phyloP scores from a whole-genome alignment of 2,888 invertebrate species.

The Tyria jacobaeae region DNA sequence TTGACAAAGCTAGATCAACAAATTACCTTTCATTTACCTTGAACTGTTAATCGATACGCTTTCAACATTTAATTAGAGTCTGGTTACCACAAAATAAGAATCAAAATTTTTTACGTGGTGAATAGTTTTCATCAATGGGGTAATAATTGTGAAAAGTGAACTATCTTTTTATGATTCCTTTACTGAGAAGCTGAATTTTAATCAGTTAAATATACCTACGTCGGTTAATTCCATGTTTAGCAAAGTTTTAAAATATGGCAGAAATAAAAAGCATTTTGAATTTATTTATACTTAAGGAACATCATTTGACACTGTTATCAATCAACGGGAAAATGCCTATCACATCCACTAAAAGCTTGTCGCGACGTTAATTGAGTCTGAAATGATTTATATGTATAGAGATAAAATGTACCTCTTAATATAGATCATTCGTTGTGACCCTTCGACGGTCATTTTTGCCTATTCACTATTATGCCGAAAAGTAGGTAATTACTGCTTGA shows the following conservation, averaged over 20 bases:
- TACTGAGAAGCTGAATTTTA: too few species aligned
- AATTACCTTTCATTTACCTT: not conserved
- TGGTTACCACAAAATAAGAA: too few species aligned
- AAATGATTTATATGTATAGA: constrained; percentile 62
- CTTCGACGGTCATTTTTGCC: constrained; percentile 34
- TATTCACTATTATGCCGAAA: constrained; percentile 46
- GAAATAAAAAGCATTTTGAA: not conserved
- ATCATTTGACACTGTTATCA: constrained; percentile 41
- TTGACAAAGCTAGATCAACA: not conserved
- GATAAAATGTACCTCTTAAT: constrained; percentile 55
- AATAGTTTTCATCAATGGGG: too few species aligned
- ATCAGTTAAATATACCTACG: too few species aligned
- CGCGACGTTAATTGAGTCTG: constrained; percentile 61
- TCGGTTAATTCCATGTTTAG: too few species aligned
- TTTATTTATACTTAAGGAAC: not conserved
- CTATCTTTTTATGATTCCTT: too few species aligned
- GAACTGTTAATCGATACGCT: too few species aligned
- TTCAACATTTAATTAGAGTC: too few species aligned
- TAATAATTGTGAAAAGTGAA: too few species aligned
- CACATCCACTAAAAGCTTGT: constrained; percentile 49
- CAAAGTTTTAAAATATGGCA: too few species aligned
- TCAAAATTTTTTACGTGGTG: too few species aligned
- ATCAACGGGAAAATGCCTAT: constrained; percentile 57
- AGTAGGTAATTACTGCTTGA: constrained; percentile 29
- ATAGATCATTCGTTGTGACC: constrained; percentile 54